A percentile compares a stretch with the other conserved stretches of the same genome.
These are phyloP conservation scores for Leucopternis melanops DNA, from an alignment of 2,113 vertebrate genomes.

Conservation along the genomic window DNA sequence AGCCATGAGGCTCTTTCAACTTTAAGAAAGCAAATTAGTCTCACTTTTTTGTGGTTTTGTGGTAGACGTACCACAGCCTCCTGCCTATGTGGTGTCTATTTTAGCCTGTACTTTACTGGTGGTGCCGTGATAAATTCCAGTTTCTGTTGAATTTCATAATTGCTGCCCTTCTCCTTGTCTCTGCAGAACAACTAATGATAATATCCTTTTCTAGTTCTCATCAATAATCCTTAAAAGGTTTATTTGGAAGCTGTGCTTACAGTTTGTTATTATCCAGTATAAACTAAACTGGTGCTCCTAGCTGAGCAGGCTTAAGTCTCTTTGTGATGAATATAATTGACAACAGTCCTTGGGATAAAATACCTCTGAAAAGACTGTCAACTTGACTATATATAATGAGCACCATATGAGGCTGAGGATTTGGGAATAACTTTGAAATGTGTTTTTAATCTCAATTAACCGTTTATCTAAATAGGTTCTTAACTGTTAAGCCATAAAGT, in stretches of 20 bases:
- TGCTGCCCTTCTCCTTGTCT: neutral
- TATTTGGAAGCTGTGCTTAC: neutral
- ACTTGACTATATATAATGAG: neutral
- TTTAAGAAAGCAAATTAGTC: conserved; percentile 14
- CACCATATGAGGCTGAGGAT: neutral
- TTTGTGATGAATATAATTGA: neutral
- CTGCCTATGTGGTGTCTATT: neutral
- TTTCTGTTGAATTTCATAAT: neutral
- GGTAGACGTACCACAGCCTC: neutral
- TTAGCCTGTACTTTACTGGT: neutral
- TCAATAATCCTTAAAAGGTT: neutral
- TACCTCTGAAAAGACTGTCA: neutral
- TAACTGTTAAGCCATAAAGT: neutral
- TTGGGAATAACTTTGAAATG: neutral
- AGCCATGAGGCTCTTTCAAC: neutral
- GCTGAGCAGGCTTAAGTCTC: neutral
- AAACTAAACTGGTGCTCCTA: neutral
- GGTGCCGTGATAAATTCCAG: neutral
- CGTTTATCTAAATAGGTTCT: neutral
- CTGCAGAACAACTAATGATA: neutral
- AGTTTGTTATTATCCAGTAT: neutral
- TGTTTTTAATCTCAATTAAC: neutral
- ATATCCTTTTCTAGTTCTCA: neutral
- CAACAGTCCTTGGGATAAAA: neutral
- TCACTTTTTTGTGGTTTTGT: neutral